A percentile compares a stretch with the other conserved stretches of the same genome.
Conservation (phyloP, 2,888 invertebrate species). For the Linnaemya tessellans region DNA sequence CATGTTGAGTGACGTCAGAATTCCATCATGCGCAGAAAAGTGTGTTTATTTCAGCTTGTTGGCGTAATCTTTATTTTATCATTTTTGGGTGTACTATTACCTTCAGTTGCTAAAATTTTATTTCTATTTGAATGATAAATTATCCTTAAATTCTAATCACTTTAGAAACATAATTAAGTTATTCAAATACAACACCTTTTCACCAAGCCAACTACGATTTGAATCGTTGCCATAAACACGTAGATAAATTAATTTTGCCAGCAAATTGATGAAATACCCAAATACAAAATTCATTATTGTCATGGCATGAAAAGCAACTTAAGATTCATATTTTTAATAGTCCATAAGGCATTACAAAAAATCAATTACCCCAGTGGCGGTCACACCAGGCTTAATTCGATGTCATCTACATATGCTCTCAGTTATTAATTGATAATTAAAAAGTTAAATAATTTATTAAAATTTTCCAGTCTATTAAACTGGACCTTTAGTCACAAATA, state of each 20-base stretch:
- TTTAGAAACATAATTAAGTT: not conserved
- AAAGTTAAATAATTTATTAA: not conserved
- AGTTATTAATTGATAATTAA: constrained; percentile 6
- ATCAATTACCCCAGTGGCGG: not conserved
- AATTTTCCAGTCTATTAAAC: constrained; percentile 54
- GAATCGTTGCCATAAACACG: not conserved
- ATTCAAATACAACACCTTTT: not conserved
- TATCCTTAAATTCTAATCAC: not conserved
- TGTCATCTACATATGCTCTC: not conserved
- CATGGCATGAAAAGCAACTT: not conserved
- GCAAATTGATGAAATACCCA: not conserved
- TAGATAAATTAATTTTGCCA: not conserved
- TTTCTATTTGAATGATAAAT: not conserved
- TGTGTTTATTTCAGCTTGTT: too few species aligned
- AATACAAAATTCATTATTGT: not conserved
- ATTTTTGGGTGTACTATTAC: too few species aligned
- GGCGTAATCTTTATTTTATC: too few species aligned
- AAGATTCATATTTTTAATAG: not conserved
- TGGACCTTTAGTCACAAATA: constrained; percentile 4
- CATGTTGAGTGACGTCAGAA: too few species aligned
- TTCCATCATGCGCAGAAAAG: too few species aligned
- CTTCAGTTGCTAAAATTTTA: too few species aligned
- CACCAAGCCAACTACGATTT: not conserved
- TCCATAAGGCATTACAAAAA: not conserved
- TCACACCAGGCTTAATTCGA: not conserved